These are phyloP conservation scores for Polypedilum vanderplanki DNA, from an alignment of 1,140 invertebrate species.

Conservation along the genomic window DNA sequence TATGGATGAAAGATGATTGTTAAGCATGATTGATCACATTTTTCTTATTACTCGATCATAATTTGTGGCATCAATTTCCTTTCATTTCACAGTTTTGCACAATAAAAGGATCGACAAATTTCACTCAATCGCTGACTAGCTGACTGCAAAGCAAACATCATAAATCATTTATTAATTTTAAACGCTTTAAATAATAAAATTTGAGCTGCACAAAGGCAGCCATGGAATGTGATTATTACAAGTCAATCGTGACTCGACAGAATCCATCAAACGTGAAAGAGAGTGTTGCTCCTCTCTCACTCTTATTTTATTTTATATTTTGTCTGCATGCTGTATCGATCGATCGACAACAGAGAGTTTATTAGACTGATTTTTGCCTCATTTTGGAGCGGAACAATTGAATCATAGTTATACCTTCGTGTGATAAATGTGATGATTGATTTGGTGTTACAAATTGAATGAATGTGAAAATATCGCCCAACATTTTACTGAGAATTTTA, in stretches of 20 bases:
- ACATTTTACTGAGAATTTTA: too few relatives aligned
- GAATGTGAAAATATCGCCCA: background rate
- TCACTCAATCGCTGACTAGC: background rate
- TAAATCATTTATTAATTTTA: constrained; percentile 24
- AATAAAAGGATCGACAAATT: background rate
- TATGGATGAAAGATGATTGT: too few relatives aligned
- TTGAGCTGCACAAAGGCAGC: background rate
- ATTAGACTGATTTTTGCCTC: background rate
- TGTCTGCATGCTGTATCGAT: background rate
- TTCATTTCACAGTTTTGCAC: background rate
- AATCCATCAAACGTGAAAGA: background rate
- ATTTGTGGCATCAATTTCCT: too few relatives aligned
- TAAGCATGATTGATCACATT: background rate
- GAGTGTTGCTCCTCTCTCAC: background rate
- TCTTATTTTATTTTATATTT: background rate
- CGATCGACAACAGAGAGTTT: background rate
- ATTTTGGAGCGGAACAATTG: constrained; percentile 21
- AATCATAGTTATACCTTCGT: background rate
- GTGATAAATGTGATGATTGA: constrained; percentile 21
- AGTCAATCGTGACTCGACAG: constrained; percentile 18
- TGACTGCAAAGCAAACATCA: background rate
- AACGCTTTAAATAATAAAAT: background rate
- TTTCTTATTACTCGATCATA: too few relatives aligned
- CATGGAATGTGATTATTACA: constrained; percentile 17
- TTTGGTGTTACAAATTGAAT: constrained; percentile 29